A percentile compares a stretch with the other conserved stretches of the same genome.
These are phyloP conservation scores for Takifugu ocellatus DNA, from an alignment of 2,797 vertebrate genomes.

Conservation along the genomic window DNA sequence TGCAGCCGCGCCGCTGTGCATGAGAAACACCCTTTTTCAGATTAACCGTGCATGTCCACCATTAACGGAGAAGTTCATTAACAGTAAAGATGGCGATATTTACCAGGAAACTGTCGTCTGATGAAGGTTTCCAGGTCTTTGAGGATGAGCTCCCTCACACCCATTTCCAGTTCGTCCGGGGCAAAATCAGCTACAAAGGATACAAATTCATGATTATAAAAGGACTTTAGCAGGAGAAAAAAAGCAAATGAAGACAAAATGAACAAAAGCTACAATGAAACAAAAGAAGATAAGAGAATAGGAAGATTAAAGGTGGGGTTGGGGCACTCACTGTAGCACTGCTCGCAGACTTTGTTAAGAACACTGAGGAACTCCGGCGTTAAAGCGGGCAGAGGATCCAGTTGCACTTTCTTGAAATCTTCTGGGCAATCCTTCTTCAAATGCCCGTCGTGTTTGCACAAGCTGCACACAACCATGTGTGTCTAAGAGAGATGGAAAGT, in stretches of 20 bases:
- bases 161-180: constrained; percentile 81
- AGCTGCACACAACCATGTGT: constrained; percentile 87
- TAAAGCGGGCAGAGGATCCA: constrained; percentile 83
- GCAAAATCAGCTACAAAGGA: constrained; percentile 83
- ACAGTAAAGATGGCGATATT: background rate
- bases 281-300: no score
- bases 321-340: constrained; percentile 86
- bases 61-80: background rate
- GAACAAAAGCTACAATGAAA: no score
- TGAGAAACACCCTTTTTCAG: background rate
- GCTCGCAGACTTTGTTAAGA: constrained; percentile 87
- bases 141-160: constrained; percentile 86
- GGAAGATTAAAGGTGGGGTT: no score
- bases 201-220: background rate
- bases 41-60: background rate
- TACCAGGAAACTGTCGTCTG: constrained; percentile 85
- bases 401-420: constrained; percentile 91
- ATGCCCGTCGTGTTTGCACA: constrained; percentile 93
- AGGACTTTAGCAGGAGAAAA: background rate
- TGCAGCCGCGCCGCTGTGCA: constrained; percentile 82
- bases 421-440: constrained; percentile 93
- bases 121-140: constrained; percentile 86
- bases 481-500: constrained; percentile 69
- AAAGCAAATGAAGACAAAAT: background rate
- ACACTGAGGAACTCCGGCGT: constrained; percentile 80